Evolutionary conservation across 2,888 invertebrate species (phyloP), one percentile per base, ranked within the genome.

Genomic region (Lithosia quadra): DNA sequence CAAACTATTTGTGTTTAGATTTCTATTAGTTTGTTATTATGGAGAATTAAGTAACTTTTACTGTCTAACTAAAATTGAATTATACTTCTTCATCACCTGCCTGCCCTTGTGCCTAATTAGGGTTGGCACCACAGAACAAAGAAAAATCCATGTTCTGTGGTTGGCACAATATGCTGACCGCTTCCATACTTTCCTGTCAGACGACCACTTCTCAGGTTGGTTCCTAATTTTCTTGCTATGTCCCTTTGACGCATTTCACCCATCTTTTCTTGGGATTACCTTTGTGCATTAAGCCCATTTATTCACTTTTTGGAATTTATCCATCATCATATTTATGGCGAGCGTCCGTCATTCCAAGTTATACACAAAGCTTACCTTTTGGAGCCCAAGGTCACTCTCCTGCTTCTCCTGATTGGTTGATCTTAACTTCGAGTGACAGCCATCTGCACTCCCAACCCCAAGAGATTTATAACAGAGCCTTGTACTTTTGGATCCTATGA

Each of bases 1-100:
- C 61, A 55, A 75, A 69, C 64, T 68, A 72, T 66, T 68, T 34
- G 56, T 59, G 67, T 56, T 62, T 36, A 39, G 53, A 53, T 39
- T 57, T 21, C 56, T 39, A 43, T 62, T 61, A 65, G 1, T 57
- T 62, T 57, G 55, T 68, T 28, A 74, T 73, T 63, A 67, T 43
- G 7, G 10, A n/a, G 22, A 43, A 43, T 61, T 65, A 49, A 36
- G 39, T 24, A 57, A 21, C 9, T 15, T 34, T 58, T 43, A 49
- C 53, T 55, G 15, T 63, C 18, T 24, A 36, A 56, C 34, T 18
- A 24, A 63, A 24, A 56, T 56, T 36, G 18, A 36, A 18, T 39
- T 55, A 24, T 18, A 63, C 21, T 22, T 24, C 21, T 15, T 22
- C 49, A 49, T 49, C 49, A 49, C n/a, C 7, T 49, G n/a, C 18